Conservation (phyloP, 2,797 vertebrate species). For the Tragopan temminckii region DNA sequence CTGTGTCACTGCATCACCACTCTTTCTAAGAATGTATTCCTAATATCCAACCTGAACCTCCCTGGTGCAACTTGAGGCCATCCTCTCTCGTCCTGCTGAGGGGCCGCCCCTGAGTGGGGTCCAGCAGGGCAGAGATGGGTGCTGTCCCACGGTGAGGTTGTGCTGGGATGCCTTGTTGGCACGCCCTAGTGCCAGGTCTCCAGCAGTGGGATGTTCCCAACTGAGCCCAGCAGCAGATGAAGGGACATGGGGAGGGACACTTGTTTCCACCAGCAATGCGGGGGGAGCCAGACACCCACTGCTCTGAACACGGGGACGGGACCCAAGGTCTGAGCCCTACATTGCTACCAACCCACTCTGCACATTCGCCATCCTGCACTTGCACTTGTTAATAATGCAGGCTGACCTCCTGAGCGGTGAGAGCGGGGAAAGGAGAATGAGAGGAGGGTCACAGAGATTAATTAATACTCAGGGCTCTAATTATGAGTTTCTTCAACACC, state of each 20-base stretch:
- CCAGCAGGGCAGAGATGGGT: not conserved
- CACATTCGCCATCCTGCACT: not conserved
- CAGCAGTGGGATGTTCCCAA: not conserved
- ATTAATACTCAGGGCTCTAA: constrained; percentile 68
- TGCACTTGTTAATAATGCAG: constrained; percentile 9
- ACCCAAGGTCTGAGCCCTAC: not conserved
- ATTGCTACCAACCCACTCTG: rapidly evolving
- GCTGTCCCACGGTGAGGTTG: not conserved
- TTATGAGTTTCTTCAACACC: constrained; percentile 43
- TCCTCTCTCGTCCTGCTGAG: too few species aligned
- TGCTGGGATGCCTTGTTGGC: not conserved
- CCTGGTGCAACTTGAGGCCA: too few species aligned
- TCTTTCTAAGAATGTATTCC: too few species aligned
- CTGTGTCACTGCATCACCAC: too few species aligned
- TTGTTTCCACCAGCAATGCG: not conserved
- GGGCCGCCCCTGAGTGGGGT: not conserved
- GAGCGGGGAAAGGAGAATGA: constrained; percentile 29
- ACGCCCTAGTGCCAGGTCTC: not conserved
- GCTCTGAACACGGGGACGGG: rapidly evolving
- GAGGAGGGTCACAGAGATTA: constrained; percentile 59
- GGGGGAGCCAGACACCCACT: not conserved
- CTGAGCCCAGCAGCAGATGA: not conserved
- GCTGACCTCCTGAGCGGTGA: constrained; percentile 29
- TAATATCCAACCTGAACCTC: too few species aligned
- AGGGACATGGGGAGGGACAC: not conserved